Conservation (phyloP, 2,888 invertebrate genomes). For the Lepeophtheirus nordmannii region DNA sequence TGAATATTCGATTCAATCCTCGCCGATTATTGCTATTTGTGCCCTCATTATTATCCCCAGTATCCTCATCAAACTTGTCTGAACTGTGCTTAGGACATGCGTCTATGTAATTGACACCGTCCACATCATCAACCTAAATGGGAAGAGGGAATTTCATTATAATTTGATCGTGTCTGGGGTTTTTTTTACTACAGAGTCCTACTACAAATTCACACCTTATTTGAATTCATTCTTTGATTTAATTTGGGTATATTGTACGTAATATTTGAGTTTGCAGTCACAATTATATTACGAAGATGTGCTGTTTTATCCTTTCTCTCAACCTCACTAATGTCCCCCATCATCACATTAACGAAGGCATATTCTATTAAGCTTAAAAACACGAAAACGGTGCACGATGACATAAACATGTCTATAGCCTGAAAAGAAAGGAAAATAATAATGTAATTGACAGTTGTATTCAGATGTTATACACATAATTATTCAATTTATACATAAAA, state of each 20-base stretch:
- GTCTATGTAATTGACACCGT: slow-evolving; percentile 1
- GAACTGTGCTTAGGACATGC: not conserved
- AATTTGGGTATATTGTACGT: not conserved
- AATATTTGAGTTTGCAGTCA: slow-evolving; percentile 4
- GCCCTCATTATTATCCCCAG: not conserved
- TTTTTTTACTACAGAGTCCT: too few relatives aligned
- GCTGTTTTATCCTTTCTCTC: slow-evolving; percentile 26
- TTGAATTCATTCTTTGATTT: slow-evolving; percentile 4
- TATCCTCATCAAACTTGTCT: not conserved
- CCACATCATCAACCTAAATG: slow-evolving; percentile 1
- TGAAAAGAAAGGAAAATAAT: slow-evolving; percentile 18
- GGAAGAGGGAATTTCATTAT: not conserved
- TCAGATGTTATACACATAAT: too few relatives aligned
- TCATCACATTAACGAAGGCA: slow-evolving; percentile 28
- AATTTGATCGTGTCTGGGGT: too few relatives aligned
- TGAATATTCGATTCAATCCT: not conserved
- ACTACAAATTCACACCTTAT: not conserved
- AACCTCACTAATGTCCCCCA: slow-evolving; percentile 29
- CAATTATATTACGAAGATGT: slow-evolving; percentile 24
- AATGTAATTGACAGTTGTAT: not conserved
- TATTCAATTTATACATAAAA: too few relatives aligned
- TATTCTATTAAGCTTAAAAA: slow-evolving; percentile 29
- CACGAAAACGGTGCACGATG: slow-evolving; percentile 29
- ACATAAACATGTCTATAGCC: slow-evolving; percentile 30
- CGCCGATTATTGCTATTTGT: not conserved